These are phyloP conservation scores for Blastomussa wellsi DNA, from an alignment of 92 coral and sea anemone genomes.

Conservation along the genomic window DNA sequence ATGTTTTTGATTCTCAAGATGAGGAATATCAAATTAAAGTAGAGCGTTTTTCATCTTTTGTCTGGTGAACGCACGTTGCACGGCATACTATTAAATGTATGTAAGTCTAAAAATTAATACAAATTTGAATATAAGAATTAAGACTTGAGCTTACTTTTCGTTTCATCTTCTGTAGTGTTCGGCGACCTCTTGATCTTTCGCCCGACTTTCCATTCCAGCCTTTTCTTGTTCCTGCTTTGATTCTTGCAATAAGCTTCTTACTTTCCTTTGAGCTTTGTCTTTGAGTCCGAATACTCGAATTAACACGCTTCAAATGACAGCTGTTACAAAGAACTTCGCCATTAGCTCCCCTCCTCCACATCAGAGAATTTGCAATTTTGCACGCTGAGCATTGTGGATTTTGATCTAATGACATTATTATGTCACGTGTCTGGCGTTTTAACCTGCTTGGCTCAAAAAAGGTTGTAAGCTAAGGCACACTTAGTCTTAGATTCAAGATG, in stretches of 20 bases:
- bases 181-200: conserved; percentile 81
- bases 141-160: conserved; percentile 68
- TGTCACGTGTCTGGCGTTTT: not conserved
- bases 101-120: not conserved
- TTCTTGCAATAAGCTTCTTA: conserved; percentile 80
- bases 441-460: conserved; percentile 45
- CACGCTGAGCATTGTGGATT: conserved; percentile 95
- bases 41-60: not conserved
- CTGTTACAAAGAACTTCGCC: conserved; percentile 98
- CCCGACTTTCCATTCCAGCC: conserved; percentile 93
- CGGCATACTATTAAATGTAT: not conserved
- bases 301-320: conserved; percentile 94
- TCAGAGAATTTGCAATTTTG: conserved; percentile 87
- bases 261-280: conserved; percentile 92
- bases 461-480: not conserved
- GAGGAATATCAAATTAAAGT: no score
- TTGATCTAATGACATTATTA: conserved; percentile 79
- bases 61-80: not conserved
- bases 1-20: no score
- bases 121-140: not conserved
- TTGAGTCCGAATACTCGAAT: conserved; percentile 85
- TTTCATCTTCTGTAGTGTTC: conserved; percentile 75
- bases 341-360: conserved; percentile 96
- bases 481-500: not conserved
- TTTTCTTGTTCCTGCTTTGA: conserved; percentile 87